Percentiles rank a stretch among this genome's conserved stretches.
Conservation (phyloP, 2,797 vertebrate species). For the Lepus oiostolus region DNA sequence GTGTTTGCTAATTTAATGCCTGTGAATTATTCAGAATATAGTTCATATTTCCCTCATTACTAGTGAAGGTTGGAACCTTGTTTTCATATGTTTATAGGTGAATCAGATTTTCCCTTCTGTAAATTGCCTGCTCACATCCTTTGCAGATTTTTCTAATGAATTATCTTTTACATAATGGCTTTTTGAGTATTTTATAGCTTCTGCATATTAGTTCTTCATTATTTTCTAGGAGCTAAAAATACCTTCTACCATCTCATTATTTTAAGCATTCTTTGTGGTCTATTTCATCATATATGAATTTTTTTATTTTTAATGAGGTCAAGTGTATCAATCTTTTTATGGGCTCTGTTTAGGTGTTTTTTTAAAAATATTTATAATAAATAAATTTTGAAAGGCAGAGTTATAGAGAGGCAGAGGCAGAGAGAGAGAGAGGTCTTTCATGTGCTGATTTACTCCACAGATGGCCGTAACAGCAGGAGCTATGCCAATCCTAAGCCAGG, state of each 20-base stretch:
- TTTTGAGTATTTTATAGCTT: constrained; percentile 27
- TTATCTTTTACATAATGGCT: constrained; percentile 1
- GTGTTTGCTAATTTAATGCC: background rate
- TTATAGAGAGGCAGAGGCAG: too few species aligned
- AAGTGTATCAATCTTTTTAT: constrained; percentile 19
- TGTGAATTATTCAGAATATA: constrained; percentile 40
- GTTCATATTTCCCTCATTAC: background rate
- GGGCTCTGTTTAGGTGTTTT: background rate
- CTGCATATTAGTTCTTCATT: constrained; percentile 47
- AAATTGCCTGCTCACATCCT: background rate
- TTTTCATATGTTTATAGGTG: background rate
- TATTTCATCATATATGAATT: background rate
- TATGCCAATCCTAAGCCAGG: too few species aligned
- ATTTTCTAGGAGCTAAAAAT: constrained; percentile 52
- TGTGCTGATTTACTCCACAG: too few species aligned
- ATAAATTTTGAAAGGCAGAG: too few species aligned
- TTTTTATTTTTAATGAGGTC: constrained; percentile 53
- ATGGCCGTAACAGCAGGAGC: too few species aligned
- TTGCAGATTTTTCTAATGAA: constrained; percentile 36
- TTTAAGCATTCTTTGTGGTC: background rate
- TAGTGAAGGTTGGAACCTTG: background rate
- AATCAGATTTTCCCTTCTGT: constrained; percentile 31
- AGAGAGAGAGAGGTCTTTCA: too few species aligned
- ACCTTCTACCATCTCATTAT: background rate
- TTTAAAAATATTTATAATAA: too few species aligned